A percentile compares a stretch with the other conserved stretches of the same genome.
Conservation (phyloP, 1,140 invertebrate genomes). For the Drosophila guanche region DNA sequence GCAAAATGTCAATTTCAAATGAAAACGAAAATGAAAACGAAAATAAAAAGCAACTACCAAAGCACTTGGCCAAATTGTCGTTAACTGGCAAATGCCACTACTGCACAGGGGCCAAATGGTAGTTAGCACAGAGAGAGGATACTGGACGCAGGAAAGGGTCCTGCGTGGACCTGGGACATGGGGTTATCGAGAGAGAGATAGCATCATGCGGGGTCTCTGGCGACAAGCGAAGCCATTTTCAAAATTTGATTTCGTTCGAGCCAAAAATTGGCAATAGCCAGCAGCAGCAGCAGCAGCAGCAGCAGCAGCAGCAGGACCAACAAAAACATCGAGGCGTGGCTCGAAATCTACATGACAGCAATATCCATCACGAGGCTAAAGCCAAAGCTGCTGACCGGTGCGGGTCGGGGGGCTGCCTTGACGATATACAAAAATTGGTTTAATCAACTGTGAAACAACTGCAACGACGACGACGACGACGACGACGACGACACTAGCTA, state of each 20-base stretch:
- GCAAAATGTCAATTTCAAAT: slow-evolving; percentile 77
- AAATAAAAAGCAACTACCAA: slow-evolving; percentile 65
- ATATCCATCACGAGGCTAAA: slow-evolving; percentile 68
- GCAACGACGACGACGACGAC: no score
- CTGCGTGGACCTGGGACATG: no score
- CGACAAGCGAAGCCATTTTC: slow-evolving; percentile 64
- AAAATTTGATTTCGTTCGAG: slow-evolving; percentile 75
- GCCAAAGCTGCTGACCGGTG: slow-evolving; percentile 45
- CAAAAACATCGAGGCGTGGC: slow-evolving; percentile 17
- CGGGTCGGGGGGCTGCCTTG: slow-evolving; percentile 49
- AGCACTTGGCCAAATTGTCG: slow-evolving; percentile 61
- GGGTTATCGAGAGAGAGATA: not conserved
- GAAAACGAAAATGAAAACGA: slow-evolving; percentile 49
- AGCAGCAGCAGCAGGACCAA: not conserved
- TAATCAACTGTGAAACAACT: slow-evolving; percentile 82
- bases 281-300: slow-evolving; percentile 15
- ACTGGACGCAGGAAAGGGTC: slow-evolving; percentile 12
- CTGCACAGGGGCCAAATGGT: slow-evolving; percentile 21
- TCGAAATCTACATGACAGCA: slow-evolving; percentile 68
- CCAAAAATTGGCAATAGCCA: slow-evolving; percentile 68
- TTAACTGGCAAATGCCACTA: slow-evolving; percentile 59
- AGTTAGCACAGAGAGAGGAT: slow-evolving; percentile 11
- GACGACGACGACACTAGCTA: slow-evolving; percentile 45
- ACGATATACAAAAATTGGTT: slow-evolving; percentile 79
- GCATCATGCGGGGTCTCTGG: slow-evolving; percentile 24